Conservation (phyloP, 2,797 vertebrate genomes). For the Phoebastria nigripes region DNA sequence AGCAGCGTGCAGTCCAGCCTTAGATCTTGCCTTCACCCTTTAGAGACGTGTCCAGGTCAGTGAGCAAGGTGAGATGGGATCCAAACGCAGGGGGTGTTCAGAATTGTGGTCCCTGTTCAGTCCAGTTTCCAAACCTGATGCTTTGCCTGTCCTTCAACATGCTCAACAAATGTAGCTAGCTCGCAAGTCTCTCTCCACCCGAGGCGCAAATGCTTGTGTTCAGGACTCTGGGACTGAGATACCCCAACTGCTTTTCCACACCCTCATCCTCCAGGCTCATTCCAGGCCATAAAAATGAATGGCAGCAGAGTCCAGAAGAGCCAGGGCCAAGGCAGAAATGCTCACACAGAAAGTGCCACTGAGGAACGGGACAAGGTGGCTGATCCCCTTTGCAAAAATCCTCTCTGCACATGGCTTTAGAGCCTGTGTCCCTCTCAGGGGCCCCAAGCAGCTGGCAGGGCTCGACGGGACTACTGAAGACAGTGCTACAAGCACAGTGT, state of each 20-base stretch:
- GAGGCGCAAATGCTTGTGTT: accelerated
- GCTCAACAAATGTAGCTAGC: not conserved
- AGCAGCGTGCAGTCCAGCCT: not conserved
- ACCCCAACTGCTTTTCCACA: not conserved
- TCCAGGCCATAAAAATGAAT: not conserved
- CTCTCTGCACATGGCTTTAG: not conserved
- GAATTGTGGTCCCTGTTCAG: accelerated
- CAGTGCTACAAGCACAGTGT: too few species aligned
- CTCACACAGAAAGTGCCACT: not conserved
- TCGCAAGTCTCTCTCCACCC: not conserved
- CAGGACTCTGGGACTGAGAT: not conserved
- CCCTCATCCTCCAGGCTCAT: not conserved
- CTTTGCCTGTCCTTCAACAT: not conserved
- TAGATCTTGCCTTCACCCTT: not conserved
- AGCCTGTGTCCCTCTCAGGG: not conserved
- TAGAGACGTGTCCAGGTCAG: accelerated
- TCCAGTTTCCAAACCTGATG: accelerated
- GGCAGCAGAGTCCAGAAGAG: not conserved
- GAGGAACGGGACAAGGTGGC: not conserved
- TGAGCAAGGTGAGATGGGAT: not conserved
- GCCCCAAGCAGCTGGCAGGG: not conserved
- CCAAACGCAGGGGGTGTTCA: accelerated
- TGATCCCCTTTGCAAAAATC: not conserved
- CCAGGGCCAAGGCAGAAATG: not conserved
- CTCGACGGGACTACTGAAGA: accelerated